Percentiles rank a stretch among this genome's conserved stretches.
Conservation (phyloP, 2,797 vertebrate genomes). For the Protonibea diacanthus region DNA sequence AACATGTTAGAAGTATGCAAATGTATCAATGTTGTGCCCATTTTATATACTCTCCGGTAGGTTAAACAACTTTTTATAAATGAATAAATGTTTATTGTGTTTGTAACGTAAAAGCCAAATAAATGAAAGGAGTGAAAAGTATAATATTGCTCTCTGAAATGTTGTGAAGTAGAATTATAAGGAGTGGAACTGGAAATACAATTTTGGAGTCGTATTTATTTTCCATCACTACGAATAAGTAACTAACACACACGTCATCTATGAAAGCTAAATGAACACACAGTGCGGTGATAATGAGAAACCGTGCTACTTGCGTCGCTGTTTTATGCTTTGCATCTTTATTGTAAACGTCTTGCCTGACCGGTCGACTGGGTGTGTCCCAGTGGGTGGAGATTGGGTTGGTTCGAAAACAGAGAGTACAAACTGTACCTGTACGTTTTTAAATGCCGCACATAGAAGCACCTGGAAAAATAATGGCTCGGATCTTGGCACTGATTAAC, state of each 20-base stretch:
- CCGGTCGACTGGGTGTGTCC: constrained; percentile 12
- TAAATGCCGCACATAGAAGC: constrained; percentile 7
- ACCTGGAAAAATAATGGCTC: constrained; percentile 25
- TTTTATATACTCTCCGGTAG: background rate
- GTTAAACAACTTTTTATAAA: no score
- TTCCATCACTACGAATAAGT: background rate
- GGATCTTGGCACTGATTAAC: constrained; percentile 33
- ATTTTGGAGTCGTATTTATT: background rate
- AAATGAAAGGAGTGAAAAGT: background rate
- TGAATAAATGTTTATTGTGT: no score
- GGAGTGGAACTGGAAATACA: background rate
- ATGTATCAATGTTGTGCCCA: background rate
- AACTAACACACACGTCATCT: background rate
- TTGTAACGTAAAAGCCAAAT: background rate
- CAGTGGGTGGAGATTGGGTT: constrained; percentile 11
- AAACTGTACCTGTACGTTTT: constrained; percentile 18
- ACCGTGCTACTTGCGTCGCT: no score
- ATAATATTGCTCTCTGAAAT: background rate
- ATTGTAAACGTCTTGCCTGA: background rate
- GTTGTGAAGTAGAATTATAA: background rate
- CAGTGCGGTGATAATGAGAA: background rate
- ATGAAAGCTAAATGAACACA: background rate
- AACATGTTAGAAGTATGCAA: background rate
- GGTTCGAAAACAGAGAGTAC: constrained; percentile 11
- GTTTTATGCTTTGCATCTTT: background rate